Percentiles rank a stretch among this genome's conserved stretches.
Conservation (phyloP, 1,140 invertebrate species). For the Lasaia peninsularis region DNA sequence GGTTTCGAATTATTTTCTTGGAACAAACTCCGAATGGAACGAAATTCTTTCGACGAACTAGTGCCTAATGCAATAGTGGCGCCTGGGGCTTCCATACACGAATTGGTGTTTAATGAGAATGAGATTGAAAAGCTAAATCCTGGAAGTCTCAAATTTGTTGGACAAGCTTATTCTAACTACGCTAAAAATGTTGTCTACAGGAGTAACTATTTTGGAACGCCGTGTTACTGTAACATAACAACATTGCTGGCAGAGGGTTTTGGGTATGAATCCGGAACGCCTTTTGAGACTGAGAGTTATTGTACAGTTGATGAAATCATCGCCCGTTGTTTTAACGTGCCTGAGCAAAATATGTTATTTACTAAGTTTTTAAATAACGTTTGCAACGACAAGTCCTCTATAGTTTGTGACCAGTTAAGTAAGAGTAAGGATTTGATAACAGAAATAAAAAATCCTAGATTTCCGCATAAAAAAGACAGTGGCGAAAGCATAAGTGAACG, state of each 20-base stretch:
- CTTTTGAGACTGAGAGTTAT: conserved; percentile 78
- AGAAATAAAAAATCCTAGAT: conserved; percentile 67
- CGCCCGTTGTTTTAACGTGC: conserved; percentile 80
- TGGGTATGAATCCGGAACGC: conserved; percentile 51
- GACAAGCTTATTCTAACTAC: conserved; percentile 65
- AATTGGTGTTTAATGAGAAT: conserved; percentile 81
- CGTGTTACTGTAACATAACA: conserved; percentile 80
- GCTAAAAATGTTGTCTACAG: conserved; percentile 74
- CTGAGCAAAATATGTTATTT: conserved; percentile 80
- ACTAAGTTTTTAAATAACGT: conserved; percentile 80
- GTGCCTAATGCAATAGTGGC: conserved; percentile 76
- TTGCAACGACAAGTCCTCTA: conserved; percentile 72
- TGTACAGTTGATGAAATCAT: conserved; percentile 80
- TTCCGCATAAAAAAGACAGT: conserved; percentile 58
- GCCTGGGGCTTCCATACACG: conserved; percentile 59
- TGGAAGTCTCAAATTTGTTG: conserved; percentile 78
- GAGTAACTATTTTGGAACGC: conserved; percentile 80
- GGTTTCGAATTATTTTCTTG: conserved; percentile 80
- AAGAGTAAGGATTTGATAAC: conserved; percentile 49
- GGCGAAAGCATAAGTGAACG: conserved; percentile 41
- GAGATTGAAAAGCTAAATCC: conserved; percentile 76
- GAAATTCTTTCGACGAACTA: conserved; percentile 80
- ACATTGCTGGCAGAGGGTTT: conserved; percentile 77
- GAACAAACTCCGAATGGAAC: conserved; percentile 80
- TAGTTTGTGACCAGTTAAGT: conserved; percentile 69